Conservation (phyloP, 2,113 vertebrate genomes). For the Xiphophorus maculatus region DNA sequence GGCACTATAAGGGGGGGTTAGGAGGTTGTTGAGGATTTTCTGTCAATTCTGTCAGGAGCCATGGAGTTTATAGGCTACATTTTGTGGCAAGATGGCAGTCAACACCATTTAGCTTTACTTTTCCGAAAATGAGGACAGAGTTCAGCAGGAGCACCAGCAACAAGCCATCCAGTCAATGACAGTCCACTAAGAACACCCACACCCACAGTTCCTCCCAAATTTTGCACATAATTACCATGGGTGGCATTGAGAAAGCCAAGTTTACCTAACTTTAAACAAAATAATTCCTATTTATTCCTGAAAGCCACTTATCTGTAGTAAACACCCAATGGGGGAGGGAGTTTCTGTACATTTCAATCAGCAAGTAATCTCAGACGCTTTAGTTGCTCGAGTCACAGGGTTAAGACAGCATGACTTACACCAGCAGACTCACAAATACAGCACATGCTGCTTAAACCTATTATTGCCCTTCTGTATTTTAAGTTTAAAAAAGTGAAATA, state of each 20-base stretch:
- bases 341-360: slow-evolving; percentile 4
- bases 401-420: slow-evolving; percentile 13
- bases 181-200: slow-evolving; percentile 39
- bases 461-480: background rate
- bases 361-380: slow-evolving; percentile 28
- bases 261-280: slow-evolving; percentile 52
- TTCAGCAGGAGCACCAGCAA: slow-evolving; percentile 1
- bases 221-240: slow-evolving; percentile 19
- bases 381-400: slow-evolving; percentile 1
- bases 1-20: slow-evolving; percentile 46
- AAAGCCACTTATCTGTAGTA: slow-evolving; percentile 54
- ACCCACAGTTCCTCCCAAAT: slow-evolving; percentile 33
- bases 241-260: slow-evolving; percentile 43
- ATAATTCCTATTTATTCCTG: slow-evolving; percentile 53
- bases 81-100: slow-evolving; percentile 54
- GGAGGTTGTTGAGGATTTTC: slow-evolving; percentile 51
- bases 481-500: background rate
- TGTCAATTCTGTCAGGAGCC: slow-evolving; percentile 27
- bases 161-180: slow-evolving; percentile 24
- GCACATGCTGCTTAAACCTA: background rate
- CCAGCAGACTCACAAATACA: background rate
- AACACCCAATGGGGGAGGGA: slow-evolving; percentile 16
- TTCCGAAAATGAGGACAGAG: slow-evolving; percentile 20
- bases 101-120: slow-evolving; percentile 53
- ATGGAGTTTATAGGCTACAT: slow-evolving; percentile 41